These are phyloP conservation scores for Gastrophysa polygoni DNA, from an alignment of 2,888 invertebrate genomes.

Conservation along the genomic window DNA sequence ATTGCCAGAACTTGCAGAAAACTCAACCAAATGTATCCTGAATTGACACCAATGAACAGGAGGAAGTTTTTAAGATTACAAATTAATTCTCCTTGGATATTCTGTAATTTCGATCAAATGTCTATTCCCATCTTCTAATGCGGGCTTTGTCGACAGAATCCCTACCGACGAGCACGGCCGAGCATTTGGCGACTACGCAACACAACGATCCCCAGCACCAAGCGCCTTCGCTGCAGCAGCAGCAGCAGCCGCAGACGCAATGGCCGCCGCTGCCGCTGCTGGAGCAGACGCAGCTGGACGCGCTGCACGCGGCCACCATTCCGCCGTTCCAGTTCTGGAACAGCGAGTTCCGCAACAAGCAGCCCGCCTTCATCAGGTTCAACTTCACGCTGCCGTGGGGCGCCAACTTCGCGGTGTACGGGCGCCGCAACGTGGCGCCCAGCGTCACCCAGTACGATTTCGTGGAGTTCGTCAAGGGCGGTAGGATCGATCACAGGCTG, in stretches of 20 bases:
- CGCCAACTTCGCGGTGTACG: constrained; percentile 94
- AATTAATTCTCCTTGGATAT: too few species aligned
- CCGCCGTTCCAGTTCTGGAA: constrained; percentile 94
- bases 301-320: constrained; percentile 82
- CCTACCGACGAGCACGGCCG: constrained; percentile 72
- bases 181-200: constrained; percentile 65
- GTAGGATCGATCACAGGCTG: constrained; percentile 78
- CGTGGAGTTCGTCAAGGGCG: constrained; percentile 90
- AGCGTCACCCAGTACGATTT: constrained; percentile 98
- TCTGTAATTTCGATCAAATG: too few species aligned
- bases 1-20: too few species aligned
- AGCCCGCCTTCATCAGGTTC: constrained; percentile 77
- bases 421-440: constrained; percentile 91
- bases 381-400: constrained; percentile 92
- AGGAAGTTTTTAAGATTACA: too few species aligned
- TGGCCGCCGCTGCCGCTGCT: constrained; percentile 71
- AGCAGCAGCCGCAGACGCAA: constrained; percentile 71
- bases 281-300: constrained; percentile 84
- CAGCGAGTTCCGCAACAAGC: constrained; percentile 89
- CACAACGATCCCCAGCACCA: constrained; percentile 64
- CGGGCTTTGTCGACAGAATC: constrained; percentile 65
- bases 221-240: constrained; percentile 67
- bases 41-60: too few species aligned
- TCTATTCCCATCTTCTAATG: too few species aligned
- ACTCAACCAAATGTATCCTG: too few species aligned